These are phyloP conservation scores for Arizona elegans DNA, from an alignment of 2,113 vertebrate species.

Conservation along the genomic window DNA sequence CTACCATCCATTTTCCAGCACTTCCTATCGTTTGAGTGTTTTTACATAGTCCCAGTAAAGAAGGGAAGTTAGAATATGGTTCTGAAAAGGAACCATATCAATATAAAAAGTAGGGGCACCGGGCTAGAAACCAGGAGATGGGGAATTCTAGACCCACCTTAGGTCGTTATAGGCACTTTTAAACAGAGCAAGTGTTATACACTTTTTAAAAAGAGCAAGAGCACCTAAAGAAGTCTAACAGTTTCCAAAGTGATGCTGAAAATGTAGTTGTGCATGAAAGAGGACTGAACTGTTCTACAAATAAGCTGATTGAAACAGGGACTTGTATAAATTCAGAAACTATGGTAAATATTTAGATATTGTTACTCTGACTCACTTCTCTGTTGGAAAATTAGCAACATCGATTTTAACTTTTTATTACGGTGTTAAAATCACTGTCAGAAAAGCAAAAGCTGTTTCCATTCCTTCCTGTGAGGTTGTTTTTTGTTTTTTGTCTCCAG, in stretches of 20 bases:
- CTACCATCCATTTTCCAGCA: neutral
- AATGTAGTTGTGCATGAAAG: slow-evolving; percentile 16
- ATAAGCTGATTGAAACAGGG: neutral
- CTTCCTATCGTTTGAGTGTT: neutral
- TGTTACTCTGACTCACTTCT: neutral
- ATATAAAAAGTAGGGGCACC: neutral
- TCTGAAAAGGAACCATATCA: slow-evolving; percentile 25
- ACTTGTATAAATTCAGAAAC: neutral
- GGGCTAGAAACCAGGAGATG: neutral
- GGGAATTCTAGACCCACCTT: neutral
- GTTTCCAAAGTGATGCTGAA: slow-evolving; percentile 34
- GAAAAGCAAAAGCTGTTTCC: neutral
- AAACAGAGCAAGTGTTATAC: too few relatives aligned
- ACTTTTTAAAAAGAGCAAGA: slow-evolving; percentile 16
- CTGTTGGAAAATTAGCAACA: neutral
- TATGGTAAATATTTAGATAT: neutral
- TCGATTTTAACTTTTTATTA: neutral
- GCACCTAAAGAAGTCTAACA: slow-evolving; percentile 42
- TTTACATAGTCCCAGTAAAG: neutral
- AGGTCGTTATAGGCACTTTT: neutral
- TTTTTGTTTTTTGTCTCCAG: neutral
- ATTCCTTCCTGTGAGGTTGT: neutral
- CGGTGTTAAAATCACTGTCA: neutral
- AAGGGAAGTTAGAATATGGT: neutral
- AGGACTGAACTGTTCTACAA: neutral